These are phyloP conservation scores for Steinernema feltiae DNA, from an alignment of 1,140 invertebrate species.

Conservation along the genomic window DNA sequence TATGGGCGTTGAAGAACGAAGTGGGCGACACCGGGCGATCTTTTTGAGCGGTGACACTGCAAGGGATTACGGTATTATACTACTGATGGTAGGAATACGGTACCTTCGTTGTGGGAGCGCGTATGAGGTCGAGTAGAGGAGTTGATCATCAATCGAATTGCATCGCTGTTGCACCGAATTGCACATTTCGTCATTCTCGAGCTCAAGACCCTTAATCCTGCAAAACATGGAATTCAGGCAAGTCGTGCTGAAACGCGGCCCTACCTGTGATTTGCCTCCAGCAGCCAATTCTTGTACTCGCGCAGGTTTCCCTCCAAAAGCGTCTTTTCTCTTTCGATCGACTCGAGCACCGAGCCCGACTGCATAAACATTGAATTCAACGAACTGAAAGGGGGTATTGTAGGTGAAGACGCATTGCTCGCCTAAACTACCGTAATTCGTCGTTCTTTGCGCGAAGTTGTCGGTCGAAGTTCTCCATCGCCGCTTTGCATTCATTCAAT, in stretches of 20 bases:
- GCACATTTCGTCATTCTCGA: not conserved
- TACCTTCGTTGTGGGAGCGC: not conserved
- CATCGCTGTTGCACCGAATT: not conserved
- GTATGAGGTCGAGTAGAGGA: not conserved
- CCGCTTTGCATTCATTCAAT: not conserved
- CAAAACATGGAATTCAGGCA: not conserved
- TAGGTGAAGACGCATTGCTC: not conserved
- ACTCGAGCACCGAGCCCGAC: not conserved
- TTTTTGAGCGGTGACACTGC: not conserved
- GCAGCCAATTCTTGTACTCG: not conserved
- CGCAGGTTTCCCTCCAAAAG: not conserved
- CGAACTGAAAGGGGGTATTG: not conserved
- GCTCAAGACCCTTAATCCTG: not conserved
- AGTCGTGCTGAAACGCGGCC: not conserved
- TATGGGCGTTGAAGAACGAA: not conserved
- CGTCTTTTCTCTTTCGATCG: not conserved
- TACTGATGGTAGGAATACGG: not conserved
- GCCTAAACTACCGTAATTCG: not conserved
- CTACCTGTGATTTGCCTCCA: not conserved
- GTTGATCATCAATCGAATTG: not conserved
- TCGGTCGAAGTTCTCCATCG: constrained; percentile 8
- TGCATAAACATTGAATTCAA: not conserved
- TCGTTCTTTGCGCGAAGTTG: constrained; percentile 1
- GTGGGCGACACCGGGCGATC: not conserved
- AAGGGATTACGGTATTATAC: not conserved